Percentiles rank a stretch among this genome's conserved stretches.
These are phyloP conservation scores for Sula dactylatra DNA, from an alignment of 2,113 vertebrate genomes.

Conservation along the genomic window DNA sequence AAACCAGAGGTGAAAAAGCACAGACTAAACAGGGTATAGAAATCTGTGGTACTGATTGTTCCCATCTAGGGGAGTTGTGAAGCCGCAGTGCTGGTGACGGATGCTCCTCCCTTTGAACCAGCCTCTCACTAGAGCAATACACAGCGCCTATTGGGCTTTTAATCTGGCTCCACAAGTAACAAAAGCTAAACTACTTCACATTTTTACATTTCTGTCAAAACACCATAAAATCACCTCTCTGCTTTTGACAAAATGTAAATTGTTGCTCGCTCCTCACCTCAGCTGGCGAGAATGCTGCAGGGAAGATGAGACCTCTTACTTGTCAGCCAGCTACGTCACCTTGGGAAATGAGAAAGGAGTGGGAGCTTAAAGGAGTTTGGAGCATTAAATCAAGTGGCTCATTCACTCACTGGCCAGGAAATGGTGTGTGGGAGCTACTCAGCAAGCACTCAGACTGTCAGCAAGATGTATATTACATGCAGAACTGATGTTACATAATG, in stretches of 20 bases:
- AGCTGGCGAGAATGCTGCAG: rapidly evolving
- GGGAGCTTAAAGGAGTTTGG: not conserved
- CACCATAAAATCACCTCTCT: not conserved
- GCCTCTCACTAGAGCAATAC: rapidly evolving
- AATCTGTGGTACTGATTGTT: not conserved
- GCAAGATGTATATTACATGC: not conserved
- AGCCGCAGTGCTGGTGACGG: rapidly evolving
- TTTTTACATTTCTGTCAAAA: not conserved
- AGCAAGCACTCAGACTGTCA: not conserved
- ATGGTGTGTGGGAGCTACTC: not conserved
- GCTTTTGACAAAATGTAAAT: not conserved
- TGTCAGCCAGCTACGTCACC: rapidly evolving
- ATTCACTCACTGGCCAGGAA: not conserved
- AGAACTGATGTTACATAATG: not conserved
- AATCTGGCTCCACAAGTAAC: not conserved
- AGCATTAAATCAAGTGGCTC: not conserved
- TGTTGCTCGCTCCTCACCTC: not conserved
- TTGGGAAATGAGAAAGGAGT: not conserved
- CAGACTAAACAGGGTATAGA: not conserved
- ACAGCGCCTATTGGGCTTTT: not conserved
- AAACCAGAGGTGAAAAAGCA: not conserved
- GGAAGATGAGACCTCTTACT: not conserved
- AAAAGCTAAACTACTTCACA: not conserved
- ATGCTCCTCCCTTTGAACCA: not conserved
- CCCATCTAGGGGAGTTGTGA: not conserved